These are phyloP conservation scores for Orchesellides sinensis DNA, from an alignment of 2,888 invertebrate genomes.

Conservation along the genomic window DNA sequence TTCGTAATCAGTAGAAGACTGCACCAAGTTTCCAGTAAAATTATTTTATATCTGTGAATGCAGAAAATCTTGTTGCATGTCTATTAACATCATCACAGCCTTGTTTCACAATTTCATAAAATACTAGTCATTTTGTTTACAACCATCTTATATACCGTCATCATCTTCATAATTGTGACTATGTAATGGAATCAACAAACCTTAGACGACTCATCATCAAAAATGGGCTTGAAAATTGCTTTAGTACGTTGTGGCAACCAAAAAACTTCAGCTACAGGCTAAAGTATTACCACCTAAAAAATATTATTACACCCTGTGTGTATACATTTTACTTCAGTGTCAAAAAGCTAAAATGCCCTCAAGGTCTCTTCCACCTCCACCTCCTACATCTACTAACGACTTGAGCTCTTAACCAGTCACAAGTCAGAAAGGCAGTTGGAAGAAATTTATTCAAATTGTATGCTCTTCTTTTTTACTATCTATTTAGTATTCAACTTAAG, in stretches of 20 bases:
- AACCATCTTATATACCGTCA: too few species aligned
- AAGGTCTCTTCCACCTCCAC: not conserved
- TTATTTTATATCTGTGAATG: too few species aligned
- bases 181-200: not conserved
- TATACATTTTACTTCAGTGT: too few species aligned
- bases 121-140: too few species aligned
- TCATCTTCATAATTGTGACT: not conserved
- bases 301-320: too few species aligned
- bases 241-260: too few species aligned
- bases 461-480: not conserved
- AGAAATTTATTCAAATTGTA: not conserved
- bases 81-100: not conserved
- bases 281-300: too few species aligned
- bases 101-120: not conserved
- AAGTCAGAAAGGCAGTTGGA: not conserved
- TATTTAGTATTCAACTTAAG: not conserved
- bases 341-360: slow-evolving; percentile 1
- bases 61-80: too few species aligned
- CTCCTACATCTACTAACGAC: not conserved
- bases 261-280: too few species aligned
- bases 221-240: not conserved
- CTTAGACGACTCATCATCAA: not conserved
- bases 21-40: too few species aligned
- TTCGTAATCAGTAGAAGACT: too few species aligned
- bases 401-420: not conserved